Evolutionary conservation across 2,113 vertebrate genomes (phyloP).

Genomic region (Formicarius rufipectus): DNA sequence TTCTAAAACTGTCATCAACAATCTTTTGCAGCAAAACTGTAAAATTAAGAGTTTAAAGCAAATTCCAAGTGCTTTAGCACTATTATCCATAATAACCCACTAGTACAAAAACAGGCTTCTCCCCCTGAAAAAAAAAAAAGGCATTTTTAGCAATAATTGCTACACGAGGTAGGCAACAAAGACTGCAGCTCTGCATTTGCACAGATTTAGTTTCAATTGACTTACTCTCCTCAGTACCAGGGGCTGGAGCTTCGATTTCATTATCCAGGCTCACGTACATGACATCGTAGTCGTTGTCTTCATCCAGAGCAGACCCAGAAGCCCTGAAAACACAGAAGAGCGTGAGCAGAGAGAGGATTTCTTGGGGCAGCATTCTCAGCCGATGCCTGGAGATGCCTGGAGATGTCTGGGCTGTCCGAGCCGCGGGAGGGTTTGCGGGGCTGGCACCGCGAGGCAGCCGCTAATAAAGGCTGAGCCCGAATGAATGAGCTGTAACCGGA

Average conservation of each 20-base stretch:
- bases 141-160: not conserved
- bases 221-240: constrained; percentile 77
- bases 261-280: constrained; percentile 78
- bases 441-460: constrained; percentile 12
- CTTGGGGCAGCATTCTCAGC: not conserved
- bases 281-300: constrained; percentile 73
- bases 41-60: not conserved
- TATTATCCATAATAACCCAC: not conserved
- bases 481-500: constrained; percentile 76
- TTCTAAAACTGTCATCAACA: not conserved
- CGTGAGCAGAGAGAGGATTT: constrained; percentile 66
- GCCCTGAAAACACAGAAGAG: constrained; percentile 70
- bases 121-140: not conserved
- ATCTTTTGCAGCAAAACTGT: not conserved
- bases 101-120: not conserved
- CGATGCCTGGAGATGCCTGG: not conserved
- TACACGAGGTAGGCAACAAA: not conserved
- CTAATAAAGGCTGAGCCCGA: constrained; percentile 68
- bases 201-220: not conserved
- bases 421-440: not conserved
- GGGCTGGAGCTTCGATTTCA: constrained; percentile 79
- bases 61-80: not conserved
- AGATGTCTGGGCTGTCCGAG: not conserved
- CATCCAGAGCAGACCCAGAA: constrained; percentile 36
- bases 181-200: not conserved